These are phyloP conservation scores for Orycteropus afer DNA, from an alignment of 2,113 vertebrate genomes.

Conservation along the genomic window DNA sequence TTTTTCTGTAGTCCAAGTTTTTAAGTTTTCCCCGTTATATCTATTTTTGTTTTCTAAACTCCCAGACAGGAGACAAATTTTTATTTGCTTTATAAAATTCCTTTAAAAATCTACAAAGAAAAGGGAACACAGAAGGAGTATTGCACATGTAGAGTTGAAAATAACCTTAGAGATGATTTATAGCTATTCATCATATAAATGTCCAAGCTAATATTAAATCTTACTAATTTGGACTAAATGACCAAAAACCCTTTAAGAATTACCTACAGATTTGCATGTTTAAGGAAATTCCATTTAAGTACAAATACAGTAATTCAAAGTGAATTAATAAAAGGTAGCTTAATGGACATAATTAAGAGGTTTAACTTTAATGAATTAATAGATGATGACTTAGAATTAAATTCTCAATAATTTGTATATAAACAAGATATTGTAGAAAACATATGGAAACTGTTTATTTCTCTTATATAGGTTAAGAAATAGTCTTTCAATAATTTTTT, in stretches of 20 bases:
- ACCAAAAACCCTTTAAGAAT: constrained; percentile 30
- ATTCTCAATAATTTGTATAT: not conserved
- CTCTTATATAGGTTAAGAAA: not conserved
- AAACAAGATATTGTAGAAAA: constrained; percentile 34
- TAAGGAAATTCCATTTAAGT: constrained; percentile 26
- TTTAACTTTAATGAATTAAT: constrained; percentile 20
- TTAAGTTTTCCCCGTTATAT: not conserved
- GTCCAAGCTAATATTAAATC: constrained; percentile 14
- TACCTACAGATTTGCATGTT: constrained; percentile 26
- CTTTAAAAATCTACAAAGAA: not conserved
- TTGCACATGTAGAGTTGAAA: not conserved
- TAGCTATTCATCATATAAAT: not conserved
- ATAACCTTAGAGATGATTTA: not conserved
- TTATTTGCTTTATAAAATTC: constrained; percentile 28
- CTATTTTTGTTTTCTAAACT: constrained; percentile 26
- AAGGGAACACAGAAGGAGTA: not conserved
- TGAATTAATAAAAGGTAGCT: not conserved
- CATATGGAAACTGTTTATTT: not conserved
- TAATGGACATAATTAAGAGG: not conserved
- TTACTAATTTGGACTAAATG: not conserved
- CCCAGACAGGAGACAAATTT: not conserved
- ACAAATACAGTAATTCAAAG: not conserved
- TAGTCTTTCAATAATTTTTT: not conserved
- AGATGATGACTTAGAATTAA: not conserved
- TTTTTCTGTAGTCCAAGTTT: not conserved